These are phyloP conservation scores for Intellagama lesueurii DNA, from an alignment of 2,797 vertebrate species.

Conservation along the genomic window DNA sequence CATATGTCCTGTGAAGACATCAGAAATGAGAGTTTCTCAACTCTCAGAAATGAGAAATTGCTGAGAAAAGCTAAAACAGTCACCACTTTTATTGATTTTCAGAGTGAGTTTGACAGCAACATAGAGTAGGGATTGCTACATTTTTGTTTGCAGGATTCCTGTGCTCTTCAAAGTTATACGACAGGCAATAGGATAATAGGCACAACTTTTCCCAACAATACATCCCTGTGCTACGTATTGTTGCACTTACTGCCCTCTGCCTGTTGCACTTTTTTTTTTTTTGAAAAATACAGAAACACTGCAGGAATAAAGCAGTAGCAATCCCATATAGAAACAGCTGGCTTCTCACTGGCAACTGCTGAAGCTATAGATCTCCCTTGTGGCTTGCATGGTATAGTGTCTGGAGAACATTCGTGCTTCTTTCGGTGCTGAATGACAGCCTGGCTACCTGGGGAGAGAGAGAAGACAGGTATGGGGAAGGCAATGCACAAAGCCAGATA, in stretches of 20 bases:
- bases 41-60: too few relatives aligned
- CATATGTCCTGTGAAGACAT: neutral
- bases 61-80: neutral
- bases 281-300: neutral
- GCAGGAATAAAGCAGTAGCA: neutral
- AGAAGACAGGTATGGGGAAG: neutral
- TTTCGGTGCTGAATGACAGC: neutral
- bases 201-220: neutral
- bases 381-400: neutral
- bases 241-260: neutral
- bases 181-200: neutral
- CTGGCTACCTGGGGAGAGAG: neutral
- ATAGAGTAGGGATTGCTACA: neutral
- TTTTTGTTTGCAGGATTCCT: neutral
- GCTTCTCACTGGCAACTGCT: slow-evolving; percentile 18
- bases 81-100: neutral
- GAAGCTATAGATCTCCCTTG: slow-evolving; percentile 9
- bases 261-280: slow-evolving; percentile 1
- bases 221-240: neutral
- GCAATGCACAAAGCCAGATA: neutral
- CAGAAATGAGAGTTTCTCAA: neutral
- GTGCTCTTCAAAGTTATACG: neutral
- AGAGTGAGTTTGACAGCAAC: neutral
- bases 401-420: neutral
- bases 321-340: slow-evolving; percentile 5